These are phyloP conservation scores for Spheniscus humboldti DNA, from an alignment of 2,797 vertebrate species.

Conservation along the genomic window DNA sequence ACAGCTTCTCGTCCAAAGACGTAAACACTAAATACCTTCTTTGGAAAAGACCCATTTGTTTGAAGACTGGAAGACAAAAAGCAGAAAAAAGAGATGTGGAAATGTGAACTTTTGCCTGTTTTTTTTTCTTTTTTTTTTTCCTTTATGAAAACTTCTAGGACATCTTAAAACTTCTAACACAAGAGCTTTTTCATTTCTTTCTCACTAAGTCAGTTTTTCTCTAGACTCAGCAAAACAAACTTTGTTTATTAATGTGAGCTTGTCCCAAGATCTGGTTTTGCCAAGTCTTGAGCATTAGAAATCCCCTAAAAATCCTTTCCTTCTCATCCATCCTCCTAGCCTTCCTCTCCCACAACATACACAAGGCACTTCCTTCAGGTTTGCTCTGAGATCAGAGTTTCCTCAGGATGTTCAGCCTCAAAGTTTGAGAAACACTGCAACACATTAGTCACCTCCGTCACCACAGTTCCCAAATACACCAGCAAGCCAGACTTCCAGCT, in stretches of 20 bases:
- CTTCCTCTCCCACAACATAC: conserved; percentile 36
- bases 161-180: background rate
- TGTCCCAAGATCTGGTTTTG: conserved; percentile 17
- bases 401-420: conserved; percentile 59
- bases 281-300: conserved; percentile 40
- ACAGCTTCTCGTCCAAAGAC: background rate
- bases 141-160: background rate
- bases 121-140: too few species aligned
- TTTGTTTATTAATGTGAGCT: conserved; percentile 29
- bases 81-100: too few species aligned
- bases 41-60: too few species aligned
- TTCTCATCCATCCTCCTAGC: conserved; percentile 37
- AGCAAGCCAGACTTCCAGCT: conserved; percentile 32
- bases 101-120: too few species aligned
- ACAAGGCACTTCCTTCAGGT: conserved; percentile 54
- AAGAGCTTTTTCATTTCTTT: conserved; percentile 35
- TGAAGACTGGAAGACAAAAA: too few species aligned
- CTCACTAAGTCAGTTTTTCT: conserved; percentile 32
- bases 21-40: too few species aligned
- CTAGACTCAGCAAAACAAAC: conserved; percentile 45
- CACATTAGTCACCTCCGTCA: conserved; percentile 52
- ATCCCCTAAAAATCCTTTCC: conserved; percentile 51
- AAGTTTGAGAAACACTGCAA: conserved; percentile 34
- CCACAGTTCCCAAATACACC: conserved; percentile 40
- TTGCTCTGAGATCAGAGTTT: conserved; percentile 63